Evolutionary conservation across 2,888 invertebrate genomes (phyloP).

Genomic region (Aplocera efformata): DNA sequence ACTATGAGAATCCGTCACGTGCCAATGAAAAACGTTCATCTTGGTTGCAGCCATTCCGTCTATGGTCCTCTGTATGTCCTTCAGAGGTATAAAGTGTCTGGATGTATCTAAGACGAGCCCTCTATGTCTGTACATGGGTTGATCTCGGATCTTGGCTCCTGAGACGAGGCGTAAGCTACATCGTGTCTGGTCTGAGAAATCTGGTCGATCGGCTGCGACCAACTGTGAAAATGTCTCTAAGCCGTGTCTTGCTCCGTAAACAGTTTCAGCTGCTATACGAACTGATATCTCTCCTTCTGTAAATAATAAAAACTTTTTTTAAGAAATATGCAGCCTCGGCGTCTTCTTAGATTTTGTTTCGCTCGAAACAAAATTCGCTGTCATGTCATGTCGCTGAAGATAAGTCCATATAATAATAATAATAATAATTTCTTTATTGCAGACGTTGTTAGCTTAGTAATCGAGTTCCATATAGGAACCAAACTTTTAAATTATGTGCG

Average conservation of each 20-base stretch:
- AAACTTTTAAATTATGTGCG: too few relatives aligned
- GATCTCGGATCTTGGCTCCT: slow-evolving; percentile 85
- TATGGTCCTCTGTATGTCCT: slow-evolving; percentile 84
- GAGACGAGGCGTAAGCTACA: slow-evolving; percentile 82
- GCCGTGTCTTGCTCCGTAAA: slow-evolving; percentile 88
- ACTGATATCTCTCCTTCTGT: slow-evolving; percentile 74
- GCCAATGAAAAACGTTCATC: slow-evolving; percentile 96
- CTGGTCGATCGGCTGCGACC: slow-evolving; percentile 58
- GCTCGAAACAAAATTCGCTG: too few relatives aligned
- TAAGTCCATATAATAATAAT: too few relatives aligned
- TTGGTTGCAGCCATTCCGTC: slow-evolving; percentile 94
- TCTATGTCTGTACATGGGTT: slow-evolving; percentile 90
- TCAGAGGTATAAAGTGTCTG: slow-evolving; percentile 90
- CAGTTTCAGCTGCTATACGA: slow-evolving; percentile 79
- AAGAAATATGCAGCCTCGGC: too few relatives aligned
- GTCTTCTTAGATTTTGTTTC: too few relatives aligned
- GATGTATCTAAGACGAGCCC: slow-evolving; percentile 94
- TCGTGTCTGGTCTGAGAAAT: slow-evolving; percentile 40
- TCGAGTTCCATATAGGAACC: too few relatives aligned
- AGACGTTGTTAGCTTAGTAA: too few relatives aligned
- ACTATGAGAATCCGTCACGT: slow-evolving; percentile 93
- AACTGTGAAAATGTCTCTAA: slow-evolving; percentile 89
- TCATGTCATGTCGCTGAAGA: too few relatives aligned
- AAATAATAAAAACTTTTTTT: slow-evolving; percentile 14
- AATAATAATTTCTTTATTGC: too few relatives aligned